Evolutionary conservation across 2,113 vertebrate genomes (phyloP), one percentile per base, ranked within the genome.

Genomic region (Tricholaema leucomelas): DNA sequence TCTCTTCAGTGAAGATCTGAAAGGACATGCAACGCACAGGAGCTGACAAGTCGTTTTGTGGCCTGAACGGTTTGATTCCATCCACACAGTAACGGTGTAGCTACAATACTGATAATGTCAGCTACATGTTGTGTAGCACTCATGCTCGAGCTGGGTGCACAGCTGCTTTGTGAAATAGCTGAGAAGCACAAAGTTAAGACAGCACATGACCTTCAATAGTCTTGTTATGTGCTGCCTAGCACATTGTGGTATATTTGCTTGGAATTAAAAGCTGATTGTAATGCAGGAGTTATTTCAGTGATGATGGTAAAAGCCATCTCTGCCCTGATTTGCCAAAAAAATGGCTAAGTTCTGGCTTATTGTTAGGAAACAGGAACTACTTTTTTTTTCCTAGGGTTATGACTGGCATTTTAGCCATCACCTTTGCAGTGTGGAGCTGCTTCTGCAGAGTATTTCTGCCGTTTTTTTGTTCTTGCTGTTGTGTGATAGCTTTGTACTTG

Each of bases 11-110:
- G 72, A 60, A 76, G 71, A 59, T 46, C 33, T 73, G 60, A 76
- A 85, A 63, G 64, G 60, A 18, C 31, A 15, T 1, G 2, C 3
- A 33, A 0, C 38, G 16, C 14, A 18, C 0, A 0, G 59, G 58
- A 79, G 27, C 50, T 58, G 25, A 13, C 19, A 23, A 36, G 23
- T 59, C 33, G 63, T 50, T 44, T 59, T 73, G 11, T 76, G 40
- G 31, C 81, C 58, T 40, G 71, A 85, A 14, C 19, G n/a, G n/a
- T 69, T 24, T 0, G 0, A 36, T 73, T 55, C 28, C 48, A 16
- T 82, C 2, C 13, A 44, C 30, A 6, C 19, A 25, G 38, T 42
- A 20, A 6, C 46, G 28, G 19, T 42, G 2, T 27, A 52, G 23
- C n/a, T 27, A 58, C 23, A 44, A 35, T 33, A 33, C 35, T 35